Conservation (phyloP, 2,113 vertebrate genomes). For the Hiodon tergisus region DNA sequence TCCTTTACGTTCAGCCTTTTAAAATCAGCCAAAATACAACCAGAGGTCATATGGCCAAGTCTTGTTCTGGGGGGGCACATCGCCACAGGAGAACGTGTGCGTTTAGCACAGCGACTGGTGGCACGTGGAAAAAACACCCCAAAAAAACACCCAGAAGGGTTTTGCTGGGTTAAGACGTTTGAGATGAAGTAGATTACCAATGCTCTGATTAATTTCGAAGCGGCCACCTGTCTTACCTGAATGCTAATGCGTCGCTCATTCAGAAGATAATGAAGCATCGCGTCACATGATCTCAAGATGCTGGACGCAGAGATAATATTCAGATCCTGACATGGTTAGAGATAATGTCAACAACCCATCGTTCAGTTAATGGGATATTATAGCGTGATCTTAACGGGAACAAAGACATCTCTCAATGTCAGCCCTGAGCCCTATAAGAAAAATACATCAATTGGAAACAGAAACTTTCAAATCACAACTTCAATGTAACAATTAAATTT, state of each 20-base stretch:
- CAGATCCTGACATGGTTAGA: constrained; percentile 1
- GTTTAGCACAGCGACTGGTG: no score
- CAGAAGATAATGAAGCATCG: background rate
- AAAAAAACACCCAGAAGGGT: background rate
- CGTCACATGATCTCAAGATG: background rate
- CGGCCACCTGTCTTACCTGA: background rate
- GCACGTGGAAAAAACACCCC: no score
- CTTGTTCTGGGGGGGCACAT: background rate
- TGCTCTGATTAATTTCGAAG: background rate
- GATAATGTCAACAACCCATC: background rate
- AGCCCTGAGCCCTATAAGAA: background rate
- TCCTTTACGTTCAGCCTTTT: constrained; percentile 14
- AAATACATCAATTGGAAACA: no score
- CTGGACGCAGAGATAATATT: background rate
- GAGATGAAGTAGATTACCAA: background rate
- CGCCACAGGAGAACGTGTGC: background rate
- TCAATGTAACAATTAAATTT: no score
- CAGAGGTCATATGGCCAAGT: constrained; percentile 1
- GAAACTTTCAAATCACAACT: no score
- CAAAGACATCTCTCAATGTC: background rate
- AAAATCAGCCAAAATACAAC: constrained; percentile 28
- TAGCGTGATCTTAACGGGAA: background rate
- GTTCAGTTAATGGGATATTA: background rate
- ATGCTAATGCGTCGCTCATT: background rate
- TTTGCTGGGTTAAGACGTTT: background rate